Evolutionary conservation across 2,113 vertebrate genomes (phyloP).

Genomic region (Abramis brama): DNA sequence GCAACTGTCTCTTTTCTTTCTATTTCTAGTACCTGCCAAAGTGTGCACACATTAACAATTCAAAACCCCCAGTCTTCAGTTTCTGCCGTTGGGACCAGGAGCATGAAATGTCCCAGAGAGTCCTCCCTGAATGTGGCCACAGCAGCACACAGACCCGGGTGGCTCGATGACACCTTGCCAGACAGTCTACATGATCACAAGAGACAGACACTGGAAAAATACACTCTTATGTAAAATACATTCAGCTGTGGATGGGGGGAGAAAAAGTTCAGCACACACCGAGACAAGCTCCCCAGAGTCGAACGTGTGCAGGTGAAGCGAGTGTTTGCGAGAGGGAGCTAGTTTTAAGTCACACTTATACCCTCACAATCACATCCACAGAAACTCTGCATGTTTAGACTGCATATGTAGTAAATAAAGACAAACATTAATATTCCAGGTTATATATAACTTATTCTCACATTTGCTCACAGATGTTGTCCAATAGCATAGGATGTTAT

Average conservation of each 20-base stretch:
- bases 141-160: slow-evolving; percentile 22
- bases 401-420: background rate
- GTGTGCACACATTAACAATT: slow-evolving; percentile 58
- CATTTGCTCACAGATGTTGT: background rate
- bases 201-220: slow-evolving; percentile 43
- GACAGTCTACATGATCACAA: slow-evolving; percentile 44
- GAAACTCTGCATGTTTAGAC: background rate
- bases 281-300: slow-evolving; percentile 42
- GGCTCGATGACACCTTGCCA: slow-evolving; percentile 49
- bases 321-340: slow-evolving; percentile 1
- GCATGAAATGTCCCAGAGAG: slow-evolving; percentile 48
- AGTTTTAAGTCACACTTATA: background rate
- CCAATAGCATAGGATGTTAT: background rate
- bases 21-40: slow-evolving; percentile 50
- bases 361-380: background rate
- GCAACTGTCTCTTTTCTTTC: slow-evolving; percentile 34
- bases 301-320: background rate
- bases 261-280: background rate
- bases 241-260: background rate
- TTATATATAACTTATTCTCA: background rate
- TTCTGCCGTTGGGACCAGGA: slow-evolving; percentile 47
- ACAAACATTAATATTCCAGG: background rate
- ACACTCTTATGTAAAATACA: slow-evolving; percentile 47
- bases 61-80: slow-evolving; percentile 45
- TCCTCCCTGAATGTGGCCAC: slow-evolving; percentile 31